Conservation (phyloP, 2,888 invertebrate genomes). For the Crepidodera aurea region DNA sequence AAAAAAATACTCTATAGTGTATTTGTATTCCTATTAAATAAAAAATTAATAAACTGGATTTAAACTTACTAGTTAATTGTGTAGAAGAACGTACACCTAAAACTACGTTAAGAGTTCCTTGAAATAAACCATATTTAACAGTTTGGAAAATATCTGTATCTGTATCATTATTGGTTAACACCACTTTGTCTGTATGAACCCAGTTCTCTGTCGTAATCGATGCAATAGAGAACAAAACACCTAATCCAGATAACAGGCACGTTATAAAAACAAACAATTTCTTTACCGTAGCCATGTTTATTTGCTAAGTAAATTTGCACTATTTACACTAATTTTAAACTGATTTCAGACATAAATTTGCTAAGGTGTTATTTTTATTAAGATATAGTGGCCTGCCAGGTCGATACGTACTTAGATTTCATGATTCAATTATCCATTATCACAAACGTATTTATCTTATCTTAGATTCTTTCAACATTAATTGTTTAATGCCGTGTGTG, state of each 20-base stretch:
- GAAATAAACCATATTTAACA: constrained; percentile 54
- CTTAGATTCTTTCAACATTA: not conserved
- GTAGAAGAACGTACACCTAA: constrained; percentile 44
- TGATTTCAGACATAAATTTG: not conserved
- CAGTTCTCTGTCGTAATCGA: constrained; percentile 56
- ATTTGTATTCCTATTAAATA: too few species aligned
- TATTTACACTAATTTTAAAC: constrained; percentile 16
- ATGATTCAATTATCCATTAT: not conserved
- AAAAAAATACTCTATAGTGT: too few species aligned
- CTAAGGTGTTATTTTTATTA: not conserved
- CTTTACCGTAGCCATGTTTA: constrained; percentile 56
- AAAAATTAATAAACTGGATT: too few species aligned
- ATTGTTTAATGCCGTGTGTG: not conserved
- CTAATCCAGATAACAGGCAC: constrained; percentile 52
- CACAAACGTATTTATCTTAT: not conserved
- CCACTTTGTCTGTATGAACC: constrained; percentile 47
- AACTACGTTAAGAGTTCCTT: constrained; percentile 46
- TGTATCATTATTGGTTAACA: not conserved
- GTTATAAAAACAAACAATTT: constrained; percentile 50
- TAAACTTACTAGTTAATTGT: constrained; percentile 54
- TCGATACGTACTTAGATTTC: too few species aligned
- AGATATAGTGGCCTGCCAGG: too few species aligned
- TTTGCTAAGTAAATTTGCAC: constrained; percentile 18
- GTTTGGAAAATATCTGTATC: constrained; percentile 18
- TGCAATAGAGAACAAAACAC: constrained; percentile 51